Percentiles rank a stretch among this genome's conserved stretches.
These are phyloP conservation scores for Micromesistius poutassou DNA, from an alignment of 2,797 vertebrate genomes.

Conservation along the genomic window DNA sequence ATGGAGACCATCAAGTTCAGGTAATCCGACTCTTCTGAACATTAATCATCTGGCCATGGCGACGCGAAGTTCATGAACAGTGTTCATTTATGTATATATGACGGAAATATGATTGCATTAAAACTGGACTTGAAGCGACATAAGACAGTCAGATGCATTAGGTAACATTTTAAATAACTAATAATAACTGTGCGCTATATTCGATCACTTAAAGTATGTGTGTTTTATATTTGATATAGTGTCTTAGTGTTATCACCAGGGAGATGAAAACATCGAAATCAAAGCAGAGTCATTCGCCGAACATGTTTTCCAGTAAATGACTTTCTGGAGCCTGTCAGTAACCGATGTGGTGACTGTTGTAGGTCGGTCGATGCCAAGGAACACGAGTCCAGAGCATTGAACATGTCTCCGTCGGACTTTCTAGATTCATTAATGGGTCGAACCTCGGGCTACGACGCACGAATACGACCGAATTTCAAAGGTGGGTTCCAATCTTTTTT, in stretches of 20 bases:
- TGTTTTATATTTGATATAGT: not conserved
- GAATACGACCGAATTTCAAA: slow-evolving; percentile 99
- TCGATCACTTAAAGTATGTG: not conserved
- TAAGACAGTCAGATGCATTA: not conserved
- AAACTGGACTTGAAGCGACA: not conserved
- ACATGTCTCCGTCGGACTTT: slow-evolving; percentile 97
- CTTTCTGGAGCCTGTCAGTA: not conserved
- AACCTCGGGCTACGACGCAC: slow-evolving; percentile 95
- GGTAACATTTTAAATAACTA: not conserved
- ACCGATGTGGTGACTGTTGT: slow-evolving; percentile 53
- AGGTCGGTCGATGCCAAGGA: slow-evolving; percentile 91
- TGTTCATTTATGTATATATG: not conserved
- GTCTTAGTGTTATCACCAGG: not conserved
- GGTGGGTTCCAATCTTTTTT: slow-evolving; percentile 71
- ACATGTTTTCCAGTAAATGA: not conserved
- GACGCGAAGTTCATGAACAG: too few relatives aligned
- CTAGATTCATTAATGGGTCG: slow-evolving; percentile 98
- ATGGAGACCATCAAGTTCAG: slow-evolving; percentile 90
- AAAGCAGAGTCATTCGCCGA: too few relatives aligned
- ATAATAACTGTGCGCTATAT: not conserved
- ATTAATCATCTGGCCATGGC: not conserved
- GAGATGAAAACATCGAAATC: too few relatives aligned
- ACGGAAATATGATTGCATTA: not conserved
- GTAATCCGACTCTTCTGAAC: slow-evolving; percentile 70
- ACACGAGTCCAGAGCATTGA: slow-evolving; percentile 88